A percentile compares a stretch with the other conserved stretches of the same genome.
These are phyloP conservation scores for Prolemur simus DNA, from an alignment of 2,113 vertebrate species.

Conservation along the genomic window DNA sequence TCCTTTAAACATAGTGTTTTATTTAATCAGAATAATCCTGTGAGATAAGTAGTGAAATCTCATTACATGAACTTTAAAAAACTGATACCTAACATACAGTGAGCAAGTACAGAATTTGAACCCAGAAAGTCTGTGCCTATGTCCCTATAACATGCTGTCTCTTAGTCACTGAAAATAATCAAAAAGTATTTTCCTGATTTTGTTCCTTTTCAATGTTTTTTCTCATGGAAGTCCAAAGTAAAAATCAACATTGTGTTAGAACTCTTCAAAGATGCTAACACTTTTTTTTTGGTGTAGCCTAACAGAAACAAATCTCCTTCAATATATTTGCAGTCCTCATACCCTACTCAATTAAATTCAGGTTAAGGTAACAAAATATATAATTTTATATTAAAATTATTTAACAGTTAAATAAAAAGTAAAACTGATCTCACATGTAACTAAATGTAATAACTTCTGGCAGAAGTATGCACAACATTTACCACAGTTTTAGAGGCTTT, in stretches of 20 bases:
- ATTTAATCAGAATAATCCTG: not conserved
- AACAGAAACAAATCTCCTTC: not conserved
- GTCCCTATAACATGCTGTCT: not conserved
- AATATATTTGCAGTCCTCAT: not conserved
- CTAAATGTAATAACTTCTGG: not conserved
- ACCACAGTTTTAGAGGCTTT: not conserved
- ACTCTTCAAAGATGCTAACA: not conserved
- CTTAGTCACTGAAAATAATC: not conserved
- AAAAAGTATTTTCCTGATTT: not conserved
- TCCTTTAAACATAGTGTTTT: not conserved
- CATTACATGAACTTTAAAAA: not conserved
- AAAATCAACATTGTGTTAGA: not conserved
- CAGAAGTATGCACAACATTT: not conserved
- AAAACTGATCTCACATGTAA: not conserved
- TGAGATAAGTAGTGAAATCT: not conserved
- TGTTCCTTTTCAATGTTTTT: not conserved
- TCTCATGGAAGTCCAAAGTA: not conserved
- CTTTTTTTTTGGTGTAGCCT: not conserved
- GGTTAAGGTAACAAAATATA: not conserved
- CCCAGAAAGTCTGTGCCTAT: not conserved
- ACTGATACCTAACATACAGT: not conserved
- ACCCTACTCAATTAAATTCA: not conserved
- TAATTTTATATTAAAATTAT: not conserved
- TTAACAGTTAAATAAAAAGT: constrained; percentile 1
- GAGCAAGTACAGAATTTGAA: not conserved